These are phyloP conservation scores for Odontocolon sp. DNA, from an alignment of 2,888 invertebrate genomes.

Conservation along the genomic window DNA sequence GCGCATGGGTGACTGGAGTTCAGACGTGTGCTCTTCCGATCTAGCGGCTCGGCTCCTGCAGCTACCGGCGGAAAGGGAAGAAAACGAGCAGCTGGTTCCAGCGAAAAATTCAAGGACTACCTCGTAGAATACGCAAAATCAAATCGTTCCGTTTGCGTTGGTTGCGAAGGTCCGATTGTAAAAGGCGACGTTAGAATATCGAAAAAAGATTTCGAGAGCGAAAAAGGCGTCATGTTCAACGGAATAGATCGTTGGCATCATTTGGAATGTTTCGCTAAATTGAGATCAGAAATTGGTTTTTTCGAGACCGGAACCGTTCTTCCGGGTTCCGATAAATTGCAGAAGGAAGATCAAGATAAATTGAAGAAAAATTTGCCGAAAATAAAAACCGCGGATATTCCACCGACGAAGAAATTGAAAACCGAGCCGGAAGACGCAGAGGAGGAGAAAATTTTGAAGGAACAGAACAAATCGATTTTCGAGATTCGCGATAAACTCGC, in stretches of 20 bases:
- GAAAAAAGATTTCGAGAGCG: constrained; percentile 92
- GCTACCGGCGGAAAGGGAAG: constrained; percentile 81
- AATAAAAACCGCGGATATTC: constrained; percentile 83
- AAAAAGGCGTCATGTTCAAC: constrained; percentile 90
- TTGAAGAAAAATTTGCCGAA: constrained; percentile 85
- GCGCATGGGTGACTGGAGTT: too few species aligned
- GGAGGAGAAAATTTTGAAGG: constrained; percentile 84
- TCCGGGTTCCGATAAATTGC: constrained; percentile 89
- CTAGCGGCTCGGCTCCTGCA: too few species aligned
- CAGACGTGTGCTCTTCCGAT: too few species aligned
- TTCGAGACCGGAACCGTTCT: constrained; percentile 87
- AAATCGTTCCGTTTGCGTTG: constrained; percentile 89
- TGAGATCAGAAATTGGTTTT: constrained; percentile 88
- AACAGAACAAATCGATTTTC: constrained; percentile 89
- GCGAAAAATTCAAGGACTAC: constrained; percentile 87
- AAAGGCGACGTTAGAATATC: constrained; percentile 87
- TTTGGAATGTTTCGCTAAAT: constrained; percentile 92
- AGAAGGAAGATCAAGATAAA: constrained; percentile 86
- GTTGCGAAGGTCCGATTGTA: constrained; percentile 92
- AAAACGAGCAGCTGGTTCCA: constrained; percentile 82
- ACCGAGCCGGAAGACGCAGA: constrained; percentile 83
- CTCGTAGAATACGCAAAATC: constrained; percentile 93
- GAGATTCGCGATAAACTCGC: constrained; percentile 85
- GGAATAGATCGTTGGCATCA: constrained; percentile 96
- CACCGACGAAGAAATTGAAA: constrained; percentile 86